These are phyloP conservation scores for Sepioteuthis lessoniana DNA, from an alignment of 2,888 invertebrate genomes.

Conservation along the genomic window DNA sequence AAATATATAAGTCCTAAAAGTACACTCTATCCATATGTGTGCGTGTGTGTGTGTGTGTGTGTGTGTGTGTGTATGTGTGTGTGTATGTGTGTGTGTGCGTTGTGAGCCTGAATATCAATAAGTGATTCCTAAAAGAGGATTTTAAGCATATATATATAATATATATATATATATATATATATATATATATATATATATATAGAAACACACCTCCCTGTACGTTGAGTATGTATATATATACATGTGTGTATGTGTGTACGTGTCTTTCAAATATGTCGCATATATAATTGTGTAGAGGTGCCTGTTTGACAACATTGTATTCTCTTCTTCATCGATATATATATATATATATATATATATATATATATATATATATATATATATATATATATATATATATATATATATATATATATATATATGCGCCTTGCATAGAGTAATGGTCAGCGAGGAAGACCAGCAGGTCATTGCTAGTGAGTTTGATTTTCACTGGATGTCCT, in stretches of 20 bases:
- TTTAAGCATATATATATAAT: background rate
- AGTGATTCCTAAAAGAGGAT: too few relatives aligned
- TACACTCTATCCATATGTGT: too few relatives aligned
- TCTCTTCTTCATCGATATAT: background rate
- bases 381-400: background rate
- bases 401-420: too few relatives aligned
- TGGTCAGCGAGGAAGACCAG: too few relatives aligned
- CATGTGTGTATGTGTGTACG: background rate
- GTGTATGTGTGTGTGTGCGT: too few relatives aligned
- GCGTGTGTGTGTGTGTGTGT: too few relatives aligned
- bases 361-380: slow-evolving; percentile 14
- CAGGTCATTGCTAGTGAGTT: too few relatives aligned
- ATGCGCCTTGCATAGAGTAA: too few relatives aligned
- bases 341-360: background rate
- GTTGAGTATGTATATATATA: background rate
- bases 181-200: background rate
- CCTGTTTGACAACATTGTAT: background rate
- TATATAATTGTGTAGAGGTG: background rate
- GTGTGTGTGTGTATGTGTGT: too few relatives aligned
- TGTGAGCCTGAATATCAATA: too few relatives aligned
- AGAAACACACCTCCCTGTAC: background rate
- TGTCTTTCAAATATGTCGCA: background rate
- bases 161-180: background rate
- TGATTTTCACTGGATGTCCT: too few relatives aligned
- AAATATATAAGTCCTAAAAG: too few relatives aligned